phyloP scores from a whole-genome alignment of 2,888 invertebrate species.

The Syritta pipiens region DNA sequence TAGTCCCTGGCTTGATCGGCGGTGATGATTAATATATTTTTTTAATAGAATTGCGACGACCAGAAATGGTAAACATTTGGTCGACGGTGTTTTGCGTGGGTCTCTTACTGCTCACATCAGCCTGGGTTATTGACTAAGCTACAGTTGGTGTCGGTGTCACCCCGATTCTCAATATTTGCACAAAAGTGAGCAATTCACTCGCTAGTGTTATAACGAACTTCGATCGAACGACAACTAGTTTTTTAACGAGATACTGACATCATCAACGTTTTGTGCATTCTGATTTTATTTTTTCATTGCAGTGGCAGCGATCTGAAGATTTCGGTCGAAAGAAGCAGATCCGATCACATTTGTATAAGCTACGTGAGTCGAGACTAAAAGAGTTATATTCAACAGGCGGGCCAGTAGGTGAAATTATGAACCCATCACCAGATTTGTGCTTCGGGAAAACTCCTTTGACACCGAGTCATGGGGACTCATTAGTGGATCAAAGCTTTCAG shows the following conservation, averaged over 20 bases:
- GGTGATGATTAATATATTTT: neutral
- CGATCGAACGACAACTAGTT: conserved; percentile 62
- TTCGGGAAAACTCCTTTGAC: conserved; percentile 78
- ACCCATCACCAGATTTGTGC: conserved; percentile 77
- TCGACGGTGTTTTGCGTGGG: conserved; percentile 47
- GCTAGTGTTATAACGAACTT: conserved; percentile 61
- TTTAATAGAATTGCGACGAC: conserved; percentile 38
- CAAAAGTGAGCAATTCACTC: conserved; percentile 3
- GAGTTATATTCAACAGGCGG: conserved; percentile 82
- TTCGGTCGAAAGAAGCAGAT: conserved; percentile 92
- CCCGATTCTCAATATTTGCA: conserved; percentile 50
- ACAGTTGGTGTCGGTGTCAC: conserved; percentile 52
- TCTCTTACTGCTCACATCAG: conserved; percentile 11
- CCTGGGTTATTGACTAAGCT: conserved; percentile 50
- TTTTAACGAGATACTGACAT: neutral
- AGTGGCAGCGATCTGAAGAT: conserved; percentile 94
- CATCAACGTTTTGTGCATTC: neutral
- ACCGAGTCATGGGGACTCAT: conserved; percentile 84
- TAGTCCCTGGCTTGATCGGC: conserved; percentile 34
- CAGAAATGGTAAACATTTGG: conserved; percentile 65
- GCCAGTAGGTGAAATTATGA: conserved; percentile 80
- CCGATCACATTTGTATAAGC: conserved; percentile 90
- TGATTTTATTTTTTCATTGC: conserved; percentile 66
- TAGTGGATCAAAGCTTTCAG: conserved; percentile 88
- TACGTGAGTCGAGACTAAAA: conserved; percentile 89